Conservation (phyloP, 1,140 invertebrate species). For the Plectus sambesii region DNA sequence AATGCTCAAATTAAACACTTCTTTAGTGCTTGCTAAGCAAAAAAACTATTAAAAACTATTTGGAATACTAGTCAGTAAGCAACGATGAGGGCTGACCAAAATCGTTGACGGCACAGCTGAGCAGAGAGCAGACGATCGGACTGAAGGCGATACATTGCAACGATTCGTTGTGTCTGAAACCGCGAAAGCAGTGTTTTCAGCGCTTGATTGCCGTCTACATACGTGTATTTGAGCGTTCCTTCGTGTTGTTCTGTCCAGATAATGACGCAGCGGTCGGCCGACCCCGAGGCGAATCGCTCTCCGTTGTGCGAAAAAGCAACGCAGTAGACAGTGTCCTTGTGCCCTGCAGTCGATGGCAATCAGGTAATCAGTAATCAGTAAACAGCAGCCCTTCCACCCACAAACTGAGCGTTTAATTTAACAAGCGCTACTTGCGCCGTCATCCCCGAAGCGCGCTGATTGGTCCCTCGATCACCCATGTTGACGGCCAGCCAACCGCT, state of each 20-base stretch:
- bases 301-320: slow-evolving; percentile 85
- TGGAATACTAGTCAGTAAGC: slow-evolving; percentile 3
- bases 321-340: slow-evolving; percentile 86
- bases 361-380: too few relatives aligned
- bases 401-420: too few relatives aligned
- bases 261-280: slow-evolving; percentile 91
- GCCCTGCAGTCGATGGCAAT: too few relatives aligned
- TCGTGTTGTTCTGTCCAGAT: slow-evolving; percentile 95
- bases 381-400: too few relatives aligned
- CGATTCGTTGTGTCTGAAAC: slow-evolving; percentile 75
- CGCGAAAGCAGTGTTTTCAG: slow-evolving; percentile 3
- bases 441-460: too few relatives aligned
- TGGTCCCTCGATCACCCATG: too few relatives aligned
- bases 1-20: too few relatives aligned
- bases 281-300: slow-evolving; percentile 88
- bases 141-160: slow-evolving; percentile 90
- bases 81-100: slow-evolving; percentile 57
- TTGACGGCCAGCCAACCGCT: too few relatives aligned
- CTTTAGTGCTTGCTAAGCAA: too few relatives aligned
- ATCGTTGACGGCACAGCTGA: slow-evolving; percentile 80
- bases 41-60: too few relatives aligned
- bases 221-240: slow-evolving; percentile 92
- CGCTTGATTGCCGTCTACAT: slow-evolving; percentile 46
- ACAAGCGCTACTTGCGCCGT: too few relatives aligned
- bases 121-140: slow-evolving; percentile 74